A percentile compares a stretch with the other conserved stretches of the same genome.
phyloP scores from a whole-genome alignment of 1,140 invertebrate genomes.

The Cydia amplana region DNA sequence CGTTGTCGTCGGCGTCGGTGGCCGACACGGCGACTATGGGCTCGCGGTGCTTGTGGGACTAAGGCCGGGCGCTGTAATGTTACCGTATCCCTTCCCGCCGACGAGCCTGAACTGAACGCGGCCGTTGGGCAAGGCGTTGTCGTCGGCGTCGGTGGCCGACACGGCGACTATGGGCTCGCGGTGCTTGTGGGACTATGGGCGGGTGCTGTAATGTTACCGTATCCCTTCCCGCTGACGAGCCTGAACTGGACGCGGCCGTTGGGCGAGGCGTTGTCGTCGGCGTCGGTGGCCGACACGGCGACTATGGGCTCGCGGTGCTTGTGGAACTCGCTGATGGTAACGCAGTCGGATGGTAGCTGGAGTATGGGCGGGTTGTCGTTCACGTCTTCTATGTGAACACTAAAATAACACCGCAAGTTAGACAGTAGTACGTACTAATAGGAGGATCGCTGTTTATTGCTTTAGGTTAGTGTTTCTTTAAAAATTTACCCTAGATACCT shows the following conservation, averaged over 20 bases:
- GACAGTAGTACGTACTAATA: neutral
- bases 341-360: constrained; percentile 84
- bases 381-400: constrained; percentile 86
- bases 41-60: too few relatives aligned
- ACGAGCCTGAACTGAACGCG: constrained; percentile 86
- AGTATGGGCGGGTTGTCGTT: constrained; percentile 91
- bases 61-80: neutral
- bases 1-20: too few relatives aligned
- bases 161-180: constrained; percentile 87
- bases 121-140: constrained; percentile 88
- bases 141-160: constrained; percentile 90
- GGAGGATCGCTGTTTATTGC: too few relatives aligned
- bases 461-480: too few relatives aligned
- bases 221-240: constrained; percentile 87
- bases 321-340: constrained; percentile 93
- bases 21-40: too few relatives aligned
- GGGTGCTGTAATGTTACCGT: constrained; percentile 73
- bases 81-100: constrained; percentile 88
- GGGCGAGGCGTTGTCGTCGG: constrained; percentile 88
- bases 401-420: constrained; percentile 43
- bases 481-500: too few relatives aligned
- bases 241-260: constrained; percentile 89
- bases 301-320: constrained; percentile 88
- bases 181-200: constrained; percentile 87
- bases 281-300: constrained; percentile 87